Evolutionary conservation across 2,888 invertebrate genomes (phyloP).

Genomic region (Apoda limacodes): DNA sequence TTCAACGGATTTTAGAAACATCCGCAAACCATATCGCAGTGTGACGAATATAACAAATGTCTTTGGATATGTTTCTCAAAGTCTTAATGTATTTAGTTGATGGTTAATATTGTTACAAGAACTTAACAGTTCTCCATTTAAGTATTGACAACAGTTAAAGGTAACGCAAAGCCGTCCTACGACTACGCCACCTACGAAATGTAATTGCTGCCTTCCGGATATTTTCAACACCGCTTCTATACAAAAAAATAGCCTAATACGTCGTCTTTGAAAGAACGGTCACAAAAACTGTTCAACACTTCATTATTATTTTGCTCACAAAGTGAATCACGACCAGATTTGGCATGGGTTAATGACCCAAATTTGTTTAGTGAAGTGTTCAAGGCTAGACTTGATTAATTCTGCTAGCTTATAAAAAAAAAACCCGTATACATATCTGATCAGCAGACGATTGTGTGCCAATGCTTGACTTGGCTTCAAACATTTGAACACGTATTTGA

Average conservation of each 20-base stretch:
- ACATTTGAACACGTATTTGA: no score
- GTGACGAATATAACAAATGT: no score
- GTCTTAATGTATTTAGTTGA: no score
- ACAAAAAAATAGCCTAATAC: slow-evolving; percentile 40
- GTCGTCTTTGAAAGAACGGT: slow-evolving; percentile 46
- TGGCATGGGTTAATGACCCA: slow-evolving; percentile 66
- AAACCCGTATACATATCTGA: no score
- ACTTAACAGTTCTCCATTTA: no score
- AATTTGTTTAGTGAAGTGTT: slow-evolving; percentile 62
- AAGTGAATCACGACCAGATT: slow-evolving; percentile 67
- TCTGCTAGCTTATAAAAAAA: slow-evolving; percentile 52
- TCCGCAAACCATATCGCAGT: no score
- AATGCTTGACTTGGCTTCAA: no score
- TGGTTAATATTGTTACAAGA: no score
- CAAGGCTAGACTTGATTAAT: slow-evolving; percentile 60
- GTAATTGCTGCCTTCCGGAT: slow-evolving; percentile 49
- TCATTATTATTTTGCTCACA: slow-evolving; percentile 64
- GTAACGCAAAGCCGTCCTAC: slow-evolving; percentile 27
- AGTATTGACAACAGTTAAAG: no score
- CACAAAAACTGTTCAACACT: slow-evolving; percentile 61
- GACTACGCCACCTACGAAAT: slow-evolving; percentile 34
- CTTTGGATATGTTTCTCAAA: no score
- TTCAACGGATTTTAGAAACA: no score
- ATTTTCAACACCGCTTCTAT: slow-evolving; percentile 33
- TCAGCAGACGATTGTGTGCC: no score